A percentile compares a stretch with the other conserved stretches of the same genome.
phyloP scores from a whole-genome alignment of 2,888 invertebrate species.

The Formica aserva region DNA sequence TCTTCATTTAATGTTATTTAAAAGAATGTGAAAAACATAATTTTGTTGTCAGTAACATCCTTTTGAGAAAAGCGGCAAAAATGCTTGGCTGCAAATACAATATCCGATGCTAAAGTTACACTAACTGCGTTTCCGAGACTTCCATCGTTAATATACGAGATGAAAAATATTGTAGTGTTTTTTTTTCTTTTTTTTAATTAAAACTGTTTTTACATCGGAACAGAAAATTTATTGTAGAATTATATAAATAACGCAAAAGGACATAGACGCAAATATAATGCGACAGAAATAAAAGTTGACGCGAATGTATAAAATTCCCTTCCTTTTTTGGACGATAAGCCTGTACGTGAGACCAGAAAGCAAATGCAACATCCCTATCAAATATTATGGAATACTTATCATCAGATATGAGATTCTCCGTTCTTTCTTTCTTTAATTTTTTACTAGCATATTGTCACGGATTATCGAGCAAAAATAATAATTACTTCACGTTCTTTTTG shows the following conservation, averaged over 20 bases:
- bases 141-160: not conserved
- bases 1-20: constrained; percentile 14
- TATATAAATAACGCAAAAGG: not conserved
- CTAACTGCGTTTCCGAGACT: not conserved
- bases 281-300: constrained; percentile 28
- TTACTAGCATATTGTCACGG: constrained; percentile 69
- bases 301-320: not conserved
- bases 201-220: not conserved
- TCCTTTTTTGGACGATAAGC: constrained; percentile 46
- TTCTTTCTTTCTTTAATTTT: constrained; percentile 43
- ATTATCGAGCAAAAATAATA: constrained; percentile 78
- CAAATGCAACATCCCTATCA: constrained; percentile 74
- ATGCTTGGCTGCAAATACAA: not conserved
- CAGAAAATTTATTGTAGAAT: constrained; percentile 6
- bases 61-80: not conserved
- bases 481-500: constrained; percentile 74
- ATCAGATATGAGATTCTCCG: constrained; percentile 63
- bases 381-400: constrained; percentile 67
- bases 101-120: not conserved
- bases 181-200: not conserved
- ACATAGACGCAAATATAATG: not conserved
- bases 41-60: constrained; percentile 24
- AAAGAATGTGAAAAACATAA: constrained; percentile 24
- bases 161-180: not conserved
- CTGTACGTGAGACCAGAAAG: constrained; percentile 72